phyloP scores from a whole-genome alignment of 2,113 vertebrate species.

The Thomomys bottae region DNA sequence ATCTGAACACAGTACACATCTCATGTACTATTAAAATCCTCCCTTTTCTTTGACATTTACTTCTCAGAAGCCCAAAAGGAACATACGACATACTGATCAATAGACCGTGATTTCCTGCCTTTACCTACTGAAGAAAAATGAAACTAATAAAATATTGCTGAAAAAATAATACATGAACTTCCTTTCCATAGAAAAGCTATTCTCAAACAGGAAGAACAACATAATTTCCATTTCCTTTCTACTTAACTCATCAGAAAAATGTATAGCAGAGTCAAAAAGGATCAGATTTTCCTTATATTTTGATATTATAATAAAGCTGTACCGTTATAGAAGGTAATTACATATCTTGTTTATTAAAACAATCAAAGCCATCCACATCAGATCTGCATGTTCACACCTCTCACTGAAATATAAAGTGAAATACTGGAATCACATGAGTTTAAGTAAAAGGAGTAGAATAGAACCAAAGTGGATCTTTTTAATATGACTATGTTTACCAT shows the following conservation, averaged over 20 bases:
- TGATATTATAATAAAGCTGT: background rate
- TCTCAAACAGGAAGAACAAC: slow-evolving; percentile 82
- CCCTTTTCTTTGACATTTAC: slow-evolving; percentile 59
- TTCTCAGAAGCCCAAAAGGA: slow-evolving; percentile 70
- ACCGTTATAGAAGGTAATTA: background rate
- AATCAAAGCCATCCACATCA: background rate
- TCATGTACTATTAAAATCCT: slow-evolving; percentile 34
- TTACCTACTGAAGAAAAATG: slow-evolving; percentile 70
- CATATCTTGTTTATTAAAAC: background rate
- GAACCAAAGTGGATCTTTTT: background rate
- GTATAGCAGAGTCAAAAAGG: slow-evolving; percentile 80
- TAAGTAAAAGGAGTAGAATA: too few species aligned
- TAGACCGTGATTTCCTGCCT: slow-evolving; percentile 84
- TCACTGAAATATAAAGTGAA: slow-evolving; percentile 24
- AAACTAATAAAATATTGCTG: slow-evolving; percentile 81
- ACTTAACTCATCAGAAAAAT: slow-evolving; percentile 80
- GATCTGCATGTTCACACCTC: background rate
- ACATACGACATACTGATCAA: slow-evolving; percentile 73
- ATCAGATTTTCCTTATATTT: slow-evolving; percentile 79
- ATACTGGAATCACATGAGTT: background rate
- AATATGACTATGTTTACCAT: background rate
- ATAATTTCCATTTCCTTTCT: slow-evolving; percentile 83
- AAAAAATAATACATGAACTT: slow-evolving; percentile 79
- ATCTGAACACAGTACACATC: slow-evolving; percentile 18
- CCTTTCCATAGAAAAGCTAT: slow-evolving; percentile 83